Percentiles rank a stretch among this genome's conserved stretches.
Conservation (phyloP, 2,113 vertebrate genomes). For the Tursiops truncatus region DNA sequence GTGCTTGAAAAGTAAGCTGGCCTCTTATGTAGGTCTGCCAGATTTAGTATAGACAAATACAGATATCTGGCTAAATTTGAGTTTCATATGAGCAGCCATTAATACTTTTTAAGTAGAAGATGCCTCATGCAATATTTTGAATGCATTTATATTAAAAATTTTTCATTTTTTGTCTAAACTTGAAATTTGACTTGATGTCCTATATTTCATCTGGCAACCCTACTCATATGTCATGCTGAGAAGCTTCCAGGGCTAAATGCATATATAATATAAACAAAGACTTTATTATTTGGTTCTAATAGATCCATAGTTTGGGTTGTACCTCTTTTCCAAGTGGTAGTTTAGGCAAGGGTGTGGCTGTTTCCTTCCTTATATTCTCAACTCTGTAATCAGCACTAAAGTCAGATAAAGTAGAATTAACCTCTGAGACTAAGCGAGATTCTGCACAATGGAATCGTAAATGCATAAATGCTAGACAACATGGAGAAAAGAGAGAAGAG, state of each 20-base stretch:
- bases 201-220: not conserved
- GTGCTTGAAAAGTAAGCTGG: not conserved
- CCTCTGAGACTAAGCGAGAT: not conserved
- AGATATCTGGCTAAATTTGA: not conserved
- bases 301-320: not conserved
- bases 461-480: not conserved
- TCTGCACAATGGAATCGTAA: constrained; percentile 26
- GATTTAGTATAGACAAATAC: not conserved
- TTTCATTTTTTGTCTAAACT: not conserved
- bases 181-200: not conserved
- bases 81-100: not conserved
- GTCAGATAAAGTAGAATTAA: not conserved
- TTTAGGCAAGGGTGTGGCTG: accelerated
- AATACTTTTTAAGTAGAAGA: not conserved
- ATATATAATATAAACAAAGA: accelerated
- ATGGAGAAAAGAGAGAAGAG: not conserved
- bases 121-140: not conserved
- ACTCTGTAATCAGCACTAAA: not conserved
- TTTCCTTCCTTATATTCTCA: not conserved
- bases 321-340: not conserved
- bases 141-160: not conserved
- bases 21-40: not conserved
- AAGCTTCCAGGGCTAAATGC: accelerated
- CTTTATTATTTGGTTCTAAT: not conserved
- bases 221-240: not conserved